phyloP scores from a whole-genome alignment of 2,113 vertebrate species.

The Salvelinus fontinalis region DNA sequence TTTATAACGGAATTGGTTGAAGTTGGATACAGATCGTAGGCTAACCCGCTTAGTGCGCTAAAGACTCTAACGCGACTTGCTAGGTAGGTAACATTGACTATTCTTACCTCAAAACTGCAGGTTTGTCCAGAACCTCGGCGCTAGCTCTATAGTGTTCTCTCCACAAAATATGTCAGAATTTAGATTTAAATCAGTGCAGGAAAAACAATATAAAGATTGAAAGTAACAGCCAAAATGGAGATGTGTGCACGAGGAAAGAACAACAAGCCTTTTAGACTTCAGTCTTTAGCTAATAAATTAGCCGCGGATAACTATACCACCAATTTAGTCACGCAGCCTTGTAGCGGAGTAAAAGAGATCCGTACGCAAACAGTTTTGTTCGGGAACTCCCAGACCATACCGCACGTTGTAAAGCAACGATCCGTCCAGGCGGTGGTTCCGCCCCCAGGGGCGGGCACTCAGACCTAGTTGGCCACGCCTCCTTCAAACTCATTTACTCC shows the following conservation, averaged over 20 bases:
- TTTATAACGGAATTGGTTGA: no score
- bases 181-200: slow-evolving; percentile 1
- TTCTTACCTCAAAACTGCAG: slow-evolving; percentile 63
- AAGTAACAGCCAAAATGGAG: slow-evolving; percentile 14
- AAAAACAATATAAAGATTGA: not conserved
- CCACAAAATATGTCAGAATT: slow-evolving; percentile 19
- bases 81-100: not conserved
- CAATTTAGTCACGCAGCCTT: slow-evolving; percentile 46
- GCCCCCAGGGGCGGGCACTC: slow-evolving; percentile 61
- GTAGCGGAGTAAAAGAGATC: slow-evolving; percentile 19
- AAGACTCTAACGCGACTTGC: no score
- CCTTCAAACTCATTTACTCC: slow-evolving; percentile 22
- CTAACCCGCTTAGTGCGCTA: no score
- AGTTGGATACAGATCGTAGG: no score
- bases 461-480: slow-evolving; percentile 37
- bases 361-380: slow-evolving; percentile 60
- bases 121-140: slow-evolving; percentile 38
- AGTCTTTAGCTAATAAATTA: slow-evolving; percentile 53
- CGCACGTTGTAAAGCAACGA: not conserved
- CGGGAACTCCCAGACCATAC: slow-evolving; percentile 28
- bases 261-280: slow-evolving; percentile 34
- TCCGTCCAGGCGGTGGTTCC: slow-evolving; percentile 29
- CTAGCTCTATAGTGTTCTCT: slow-evolving; percentile 18
- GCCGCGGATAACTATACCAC: slow-evolving; percentile 42
- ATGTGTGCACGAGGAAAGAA: slow-evolving; percentile 29